phyloP scores from a whole-genome alignment of 2,113 vertebrate genomes.

The Lichenostomus cassidix region DNA sequence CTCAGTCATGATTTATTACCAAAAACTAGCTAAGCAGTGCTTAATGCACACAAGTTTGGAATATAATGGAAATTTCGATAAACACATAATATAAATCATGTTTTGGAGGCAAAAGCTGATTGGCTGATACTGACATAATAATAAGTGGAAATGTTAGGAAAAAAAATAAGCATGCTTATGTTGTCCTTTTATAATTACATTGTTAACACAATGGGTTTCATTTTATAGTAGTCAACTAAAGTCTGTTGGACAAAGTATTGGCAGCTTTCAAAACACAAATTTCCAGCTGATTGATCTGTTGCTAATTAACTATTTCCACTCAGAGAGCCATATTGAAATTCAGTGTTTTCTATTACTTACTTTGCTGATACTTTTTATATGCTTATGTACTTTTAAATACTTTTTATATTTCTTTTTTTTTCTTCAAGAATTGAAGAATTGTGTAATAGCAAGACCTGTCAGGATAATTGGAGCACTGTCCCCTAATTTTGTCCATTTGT shows the following conservation, averaged over 20 bases:
- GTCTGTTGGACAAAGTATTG: not conserved
- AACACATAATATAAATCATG: not conserved
- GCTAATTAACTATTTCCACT: not conserved
- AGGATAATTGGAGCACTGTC: not conserved
- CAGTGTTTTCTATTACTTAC: not conserved
- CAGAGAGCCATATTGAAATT: not conserved
- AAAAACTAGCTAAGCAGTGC: not conserved
- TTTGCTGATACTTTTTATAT: not conserved
- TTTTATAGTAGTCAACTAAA: not conserved
- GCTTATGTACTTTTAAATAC: rapidly evolving
- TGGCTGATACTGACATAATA: not conserved
- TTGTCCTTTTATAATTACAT: conserved; percentile 10
- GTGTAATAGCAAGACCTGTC: not conserved
- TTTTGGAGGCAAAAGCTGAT: not conserved
- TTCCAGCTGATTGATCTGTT: not conserved
- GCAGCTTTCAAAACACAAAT: not conserved
- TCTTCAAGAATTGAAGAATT: not conserved
- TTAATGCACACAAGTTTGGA: not conserved
- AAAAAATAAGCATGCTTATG: conserved; percentile 8
- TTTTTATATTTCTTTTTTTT: not conserved
- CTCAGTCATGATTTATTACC: not conserved
- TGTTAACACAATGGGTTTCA: not conserved
- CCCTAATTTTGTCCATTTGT: not conserved
- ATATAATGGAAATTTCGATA: not conserved
- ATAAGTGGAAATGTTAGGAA: not conserved